Percentiles rank a stretch among this genome's conserved stretches.
phyloP scores from a whole-genome alignment of 1,140 invertebrate genomes.

The Phymorhynchus buccinoides region DNA sequence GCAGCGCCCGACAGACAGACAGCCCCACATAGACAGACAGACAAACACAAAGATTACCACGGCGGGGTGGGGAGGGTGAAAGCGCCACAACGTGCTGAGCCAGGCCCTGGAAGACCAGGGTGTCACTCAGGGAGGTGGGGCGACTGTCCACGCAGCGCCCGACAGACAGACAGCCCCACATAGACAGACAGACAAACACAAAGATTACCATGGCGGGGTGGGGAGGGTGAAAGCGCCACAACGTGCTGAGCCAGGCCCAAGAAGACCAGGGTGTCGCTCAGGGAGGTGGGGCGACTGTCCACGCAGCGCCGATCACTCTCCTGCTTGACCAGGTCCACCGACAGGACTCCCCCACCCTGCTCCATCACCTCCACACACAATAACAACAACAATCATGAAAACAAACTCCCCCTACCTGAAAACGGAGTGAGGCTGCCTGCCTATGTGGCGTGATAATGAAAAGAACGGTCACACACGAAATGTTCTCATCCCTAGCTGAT shows the following conservation, averaged over 20 bases:
- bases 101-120: too few relatives aligned
- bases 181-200: not conserved
- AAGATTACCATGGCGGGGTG: not conserved
- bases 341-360: constrained; percentile 54
- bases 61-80: too few relatives aligned
- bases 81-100: too few relatives aligned
- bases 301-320: constrained; percentile 53
- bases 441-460: too few relatives aligned
- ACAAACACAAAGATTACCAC: too few relatives aligned
- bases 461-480: too few relatives aligned
- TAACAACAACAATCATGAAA: too few relatives aligned
- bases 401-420: too few relatives aligned
- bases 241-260: constrained; percentile 57
- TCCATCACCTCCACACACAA: constrained; percentile 50
- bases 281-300: constrained; percentile 67
- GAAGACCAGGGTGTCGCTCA: constrained; percentile 70
- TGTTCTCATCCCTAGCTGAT: too few relatives aligned
- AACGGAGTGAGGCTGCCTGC: too few relatives aligned
- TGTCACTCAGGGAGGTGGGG: too few relatives aligned
- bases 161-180: not conserved
- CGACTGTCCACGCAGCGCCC: constrained; percentile 40
- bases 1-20: too few relatives aligned
- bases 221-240: constrained; percentile 25
- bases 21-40: not conserved
- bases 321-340: constrained; percentile 65